Conservation (phyloP, 2,888 invertebrate genomes). For the Rotaria sp. region DNA sequence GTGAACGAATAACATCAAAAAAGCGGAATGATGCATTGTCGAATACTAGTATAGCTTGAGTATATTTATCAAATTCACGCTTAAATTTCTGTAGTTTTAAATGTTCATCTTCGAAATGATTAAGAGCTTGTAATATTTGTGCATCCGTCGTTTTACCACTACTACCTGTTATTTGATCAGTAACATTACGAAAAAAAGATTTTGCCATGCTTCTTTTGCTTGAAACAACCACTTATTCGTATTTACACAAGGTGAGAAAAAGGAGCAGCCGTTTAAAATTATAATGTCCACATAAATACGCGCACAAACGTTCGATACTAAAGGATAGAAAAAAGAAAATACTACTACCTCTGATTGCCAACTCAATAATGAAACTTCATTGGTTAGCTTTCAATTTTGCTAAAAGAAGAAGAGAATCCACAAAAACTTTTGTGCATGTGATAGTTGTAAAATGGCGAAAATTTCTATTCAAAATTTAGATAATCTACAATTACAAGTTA, state of each 20-base stretch:
- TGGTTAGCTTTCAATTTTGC: not conserved
- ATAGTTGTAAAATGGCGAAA: not conserved
- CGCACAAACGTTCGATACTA: not conserved
- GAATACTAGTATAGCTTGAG: not conserved
- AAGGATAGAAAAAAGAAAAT: not conserved
- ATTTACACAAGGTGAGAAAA: not conserved
- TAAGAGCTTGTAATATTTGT: not conserved
- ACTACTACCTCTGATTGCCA: not conserved
- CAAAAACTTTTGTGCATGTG: not conserved
- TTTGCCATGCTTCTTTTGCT: not conserved
- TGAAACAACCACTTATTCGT: not conserved
- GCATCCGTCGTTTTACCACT: not conserved
- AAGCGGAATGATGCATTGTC: not conserved
- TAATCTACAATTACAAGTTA: not conserved
- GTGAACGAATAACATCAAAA: not conserved
- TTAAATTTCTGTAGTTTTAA: not conserved
- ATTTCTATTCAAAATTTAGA: not conserved
- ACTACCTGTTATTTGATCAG: not conserved
- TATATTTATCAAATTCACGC: not conserved
- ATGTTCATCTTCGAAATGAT: not conserved
- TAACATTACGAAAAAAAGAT: not conserved
- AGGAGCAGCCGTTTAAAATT: not conserved
- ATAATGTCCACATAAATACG: not conserved
- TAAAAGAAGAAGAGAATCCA: not conserved
- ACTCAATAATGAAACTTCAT: not conserved